Evolutionary conservation across 2,797 vertebrate genomes (phyloP), one percentile per base, ranked within the genome.

Genomic region (Myotis daubentonii): DNA sequence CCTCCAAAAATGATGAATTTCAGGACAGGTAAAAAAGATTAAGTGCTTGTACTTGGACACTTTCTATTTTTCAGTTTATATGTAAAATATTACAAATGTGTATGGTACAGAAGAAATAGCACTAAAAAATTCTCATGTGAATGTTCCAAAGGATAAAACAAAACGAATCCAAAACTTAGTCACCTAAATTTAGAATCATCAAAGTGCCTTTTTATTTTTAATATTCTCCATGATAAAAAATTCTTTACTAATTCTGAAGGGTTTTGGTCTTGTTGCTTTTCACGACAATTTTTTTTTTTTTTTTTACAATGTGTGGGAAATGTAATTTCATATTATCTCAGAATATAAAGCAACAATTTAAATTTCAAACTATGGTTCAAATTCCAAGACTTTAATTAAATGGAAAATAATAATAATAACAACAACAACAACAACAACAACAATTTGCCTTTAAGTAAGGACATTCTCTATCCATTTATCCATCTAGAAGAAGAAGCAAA

Each of bases 191-290:
- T 66, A 87, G 41, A 93, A 49, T 23, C 19, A 66, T 55, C 25
- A 53, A 76, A 81, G 19, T 36, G 62, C 11, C 15, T 82, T 95
- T 92, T 88, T 11, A 71, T 88, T 91, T 92, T 94, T 80, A 94
- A 71, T 65, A 66, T 57, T 96, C 25, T 89, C 51, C 13, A 38
- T 25, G 57, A 84, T 91, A 68, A 83, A 86, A 85, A 85, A 44
- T 38, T 25, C 65, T 60, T 57, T 25, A 84, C 13, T 57, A 57
- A 93, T 92, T 93, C 28, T 84, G 49, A 89, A 89, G 41, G 53
- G 80, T 53, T 78, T 95, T 80, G 60, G 15, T 87, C 87, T 76
- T 80, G 23, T 4, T 86, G 33, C 30, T 91, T 93, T 83, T 88
- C 60, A 25, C 28, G 5, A 82, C 60, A 94, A 47, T 62, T 25